Percentiles rank a stretch among this genome's conserved stretches.
phyloP scores from a whole-genome alignment of 2,113 vertebrate genomes.

The Xerus inauris region DNA sequence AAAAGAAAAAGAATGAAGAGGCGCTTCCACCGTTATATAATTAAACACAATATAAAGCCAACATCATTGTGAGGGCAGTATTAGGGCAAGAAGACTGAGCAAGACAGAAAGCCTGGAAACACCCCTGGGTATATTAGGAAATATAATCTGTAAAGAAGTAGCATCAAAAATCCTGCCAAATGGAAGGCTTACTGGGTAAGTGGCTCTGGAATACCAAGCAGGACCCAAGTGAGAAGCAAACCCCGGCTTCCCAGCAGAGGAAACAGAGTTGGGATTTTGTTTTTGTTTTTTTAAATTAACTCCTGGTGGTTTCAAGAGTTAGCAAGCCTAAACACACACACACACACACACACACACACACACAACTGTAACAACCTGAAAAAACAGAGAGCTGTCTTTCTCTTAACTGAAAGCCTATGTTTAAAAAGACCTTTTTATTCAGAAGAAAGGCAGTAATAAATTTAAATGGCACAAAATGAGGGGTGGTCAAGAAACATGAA shows the following conservation, averaged over 20 bases:
- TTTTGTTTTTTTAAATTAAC: neutral
- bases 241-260: neutral
- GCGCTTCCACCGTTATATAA: neutral
- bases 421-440: neutral
- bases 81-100: neutral
- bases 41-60: neutral
- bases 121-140: neutral
- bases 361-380: neutral
- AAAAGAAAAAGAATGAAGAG: conserved; percentile 16
- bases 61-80: neutral
- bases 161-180: neutral
- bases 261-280: neutral
- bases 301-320: neutral
- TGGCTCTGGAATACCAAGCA: neutral
- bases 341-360: neutral
- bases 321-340: neutral
- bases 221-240: neutral
- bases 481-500: neutral
- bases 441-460: neutral
- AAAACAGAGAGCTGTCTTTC: neutral
- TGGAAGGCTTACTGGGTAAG: neutral
- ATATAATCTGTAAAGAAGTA: neutral
- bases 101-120: neutral
- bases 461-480: neutral
- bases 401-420: neutral